Evolutionary conservation across 2,113 vertebrate species (phyloP), one percentile per base, ranked within the genome.

Genomic region (Narcine bancroftii): DNA sequence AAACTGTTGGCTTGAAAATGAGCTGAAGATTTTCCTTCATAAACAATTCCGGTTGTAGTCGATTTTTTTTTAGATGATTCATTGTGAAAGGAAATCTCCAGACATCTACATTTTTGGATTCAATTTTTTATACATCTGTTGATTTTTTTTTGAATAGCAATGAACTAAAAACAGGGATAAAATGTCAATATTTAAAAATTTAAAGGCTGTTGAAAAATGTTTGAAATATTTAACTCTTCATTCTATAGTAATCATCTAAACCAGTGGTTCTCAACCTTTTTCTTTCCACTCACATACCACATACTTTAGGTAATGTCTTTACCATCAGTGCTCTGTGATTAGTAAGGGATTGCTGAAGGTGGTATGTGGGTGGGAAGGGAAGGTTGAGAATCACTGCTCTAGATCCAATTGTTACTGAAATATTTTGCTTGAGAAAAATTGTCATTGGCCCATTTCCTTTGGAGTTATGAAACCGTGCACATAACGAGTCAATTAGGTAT

Each of bases 61-160:
- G 69, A 66, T 45, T 91, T 29, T 91, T 60, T 85, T 91, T 91
- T 45, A 33, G 63, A 91, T 69, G 87, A 91, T 91, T 91, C 89
- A 91, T 91, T 91, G 89, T 71, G 89, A 91, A 60, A 45, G 89
- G 63, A 69, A 91, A 47, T 91, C 89, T 91, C 63, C 3, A 71
- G 89, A 91, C 63, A 47, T 91, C 39, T 71, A 42, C 42, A 91
- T 91, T 69, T 91, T 71, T 21, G 89, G 89, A 87, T 91, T 91
- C 42, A 69, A 91, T 71, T 91, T 91, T 89, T 69, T 91, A 91
- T 42, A 91, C 45, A 91, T 91, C 29, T 66, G 10, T 26, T 45
- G 26, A 69, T 69, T 26, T 77, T 42, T 91, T 69, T 91, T n/a
- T 91, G 21, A 24, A 26, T 33, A 42, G 33, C 63, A 91, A 21